phyloP scores from a whole-genome alignment of 2,113 vertebrate genomes.

The Ovis canadensis region DNA sequence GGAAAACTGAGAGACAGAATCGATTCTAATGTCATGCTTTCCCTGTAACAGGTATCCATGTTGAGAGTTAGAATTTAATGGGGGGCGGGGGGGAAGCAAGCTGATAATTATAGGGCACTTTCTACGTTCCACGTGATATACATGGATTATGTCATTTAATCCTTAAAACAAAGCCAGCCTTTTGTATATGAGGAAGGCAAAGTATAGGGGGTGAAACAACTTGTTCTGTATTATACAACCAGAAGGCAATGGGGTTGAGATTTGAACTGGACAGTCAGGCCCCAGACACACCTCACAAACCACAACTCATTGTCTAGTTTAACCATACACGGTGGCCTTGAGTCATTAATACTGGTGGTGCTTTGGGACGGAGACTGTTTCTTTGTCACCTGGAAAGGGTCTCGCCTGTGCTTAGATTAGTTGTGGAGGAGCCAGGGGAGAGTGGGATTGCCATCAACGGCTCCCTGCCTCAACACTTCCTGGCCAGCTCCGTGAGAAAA shows the following conservation, averaged over 20 bases:
- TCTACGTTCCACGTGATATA: not conserved
- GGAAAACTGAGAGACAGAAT: not conserved
- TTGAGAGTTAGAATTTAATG: conserved; percentile 13
- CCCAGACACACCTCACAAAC: not conserved
- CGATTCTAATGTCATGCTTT: not conserved
- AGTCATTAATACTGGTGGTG: not conserved
- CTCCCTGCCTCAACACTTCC: not conserved
- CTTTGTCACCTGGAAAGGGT: conserved; percentile 9
- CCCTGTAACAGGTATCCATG: conserved; percentile 16
- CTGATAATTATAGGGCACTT: not conserved
- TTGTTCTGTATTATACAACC: not conserved
- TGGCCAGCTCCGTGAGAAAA: not conserved
- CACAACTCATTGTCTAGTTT: not conserved
- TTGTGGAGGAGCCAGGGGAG: not conserved
- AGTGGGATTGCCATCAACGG: not conserved
- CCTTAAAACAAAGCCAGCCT: conserved; percentile 34
- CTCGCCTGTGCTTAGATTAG: not conserved
- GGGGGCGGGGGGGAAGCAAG: not conserved
- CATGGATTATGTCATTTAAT: conserved; percentile 32
- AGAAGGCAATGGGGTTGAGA: not conserved
- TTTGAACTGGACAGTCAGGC: not conserved
- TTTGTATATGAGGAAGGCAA: not conserved
- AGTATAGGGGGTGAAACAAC: not conserved
- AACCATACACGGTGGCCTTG: not conserved
- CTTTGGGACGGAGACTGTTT: not conserved